Percentiles rank a stretch among this genome's conserved stretches.
Evolutionary conservation across 2,113 vertebrate species (phyloP).

Genomic region (Chamaetylas fuelleborni): DNA sequence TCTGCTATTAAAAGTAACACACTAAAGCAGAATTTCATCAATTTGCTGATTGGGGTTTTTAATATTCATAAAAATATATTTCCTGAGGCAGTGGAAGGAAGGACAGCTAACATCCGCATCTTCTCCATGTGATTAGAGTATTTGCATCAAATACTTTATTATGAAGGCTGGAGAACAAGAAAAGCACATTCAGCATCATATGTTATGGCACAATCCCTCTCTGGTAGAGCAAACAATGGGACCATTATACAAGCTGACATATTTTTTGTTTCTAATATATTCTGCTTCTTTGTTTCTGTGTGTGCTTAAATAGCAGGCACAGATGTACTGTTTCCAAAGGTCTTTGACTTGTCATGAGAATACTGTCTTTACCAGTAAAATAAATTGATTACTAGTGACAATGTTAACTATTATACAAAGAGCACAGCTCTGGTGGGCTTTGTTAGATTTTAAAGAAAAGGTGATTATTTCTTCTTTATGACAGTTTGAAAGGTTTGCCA

Average conservation of each 20-base stretch:
- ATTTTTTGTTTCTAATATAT: constrained; percentile 79
- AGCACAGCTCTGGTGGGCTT: constrained; percentile 48
- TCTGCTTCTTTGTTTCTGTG: constrained; percentile 71
- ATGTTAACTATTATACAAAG: constrained; percentile 65
- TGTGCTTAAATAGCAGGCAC: constrained; percentile 75
- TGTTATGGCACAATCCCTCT: constrained; percentile 69
- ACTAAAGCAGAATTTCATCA: constrained; percentile 78
- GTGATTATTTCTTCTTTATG: constrained; percentile 73
- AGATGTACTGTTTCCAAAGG: constrained; percentile 77
- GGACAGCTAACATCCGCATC: constrained; percentile 28
- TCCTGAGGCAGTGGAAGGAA: not conserved
- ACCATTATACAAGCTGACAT: constrained; percentile 74
- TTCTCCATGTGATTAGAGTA: constrained; percentile 47
- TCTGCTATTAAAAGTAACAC: constrained; percentile 62
- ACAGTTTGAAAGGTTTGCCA: constrained; percentile 69
- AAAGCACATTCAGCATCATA: constrained; percentile 67
- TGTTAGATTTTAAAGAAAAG: constrained; percentile 62
- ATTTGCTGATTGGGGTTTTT: constrained; percentile 76
- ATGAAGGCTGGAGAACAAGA: constrained; percentile 63
- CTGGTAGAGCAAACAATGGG: constrained; percentile 70
- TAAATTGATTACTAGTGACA: constrained; percentile 66
- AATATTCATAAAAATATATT: constrained; percentile 76
- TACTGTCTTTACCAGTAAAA: constrained; percentile 66
- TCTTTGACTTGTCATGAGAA: constrained; percentile 75
- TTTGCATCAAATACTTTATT: constrained; percentile 60